Evolutionary conservation across 2,113 vertebrate genomes (phyloP).

Genomic region (Asarcornis scutulata): DNA sequence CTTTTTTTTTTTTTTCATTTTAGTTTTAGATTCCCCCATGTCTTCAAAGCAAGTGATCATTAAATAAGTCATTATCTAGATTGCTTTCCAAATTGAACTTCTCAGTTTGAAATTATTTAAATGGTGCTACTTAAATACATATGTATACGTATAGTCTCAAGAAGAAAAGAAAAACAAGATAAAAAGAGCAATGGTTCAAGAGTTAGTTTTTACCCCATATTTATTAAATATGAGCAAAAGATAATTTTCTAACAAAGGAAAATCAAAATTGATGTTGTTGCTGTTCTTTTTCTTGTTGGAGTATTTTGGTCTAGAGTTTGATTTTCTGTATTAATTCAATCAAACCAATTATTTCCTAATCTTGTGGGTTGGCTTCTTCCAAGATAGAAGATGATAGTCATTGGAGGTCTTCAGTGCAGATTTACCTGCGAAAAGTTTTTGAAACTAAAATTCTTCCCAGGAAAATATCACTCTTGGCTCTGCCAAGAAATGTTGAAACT

Average conservation of each 20-base stretch:
- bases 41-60: neutral
- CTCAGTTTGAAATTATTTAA: neutral
- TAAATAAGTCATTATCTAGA: neutral
- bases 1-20: neutral
- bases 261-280: accelerated
- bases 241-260: neutral
- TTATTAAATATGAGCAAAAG: neutral
- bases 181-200: neutral
- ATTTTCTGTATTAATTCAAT: neutral
- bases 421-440: neutral
- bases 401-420: accelerated
- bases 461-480: neutral
- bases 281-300: accelerated
- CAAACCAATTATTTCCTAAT: neutral
- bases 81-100: neutral
- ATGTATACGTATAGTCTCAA: neutral
- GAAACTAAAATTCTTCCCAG: neutral
- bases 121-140: neutral
- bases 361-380: neutral
- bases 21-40: neutral
- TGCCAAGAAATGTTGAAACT: slow-evolving; percentile 20
- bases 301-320: neutral
- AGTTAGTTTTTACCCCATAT: neutral
- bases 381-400: neutral
- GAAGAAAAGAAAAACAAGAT: neutral